Conservation (phyloP, 1,140 invertebrate genomes). For the Nixonia krombeini region DNA sequence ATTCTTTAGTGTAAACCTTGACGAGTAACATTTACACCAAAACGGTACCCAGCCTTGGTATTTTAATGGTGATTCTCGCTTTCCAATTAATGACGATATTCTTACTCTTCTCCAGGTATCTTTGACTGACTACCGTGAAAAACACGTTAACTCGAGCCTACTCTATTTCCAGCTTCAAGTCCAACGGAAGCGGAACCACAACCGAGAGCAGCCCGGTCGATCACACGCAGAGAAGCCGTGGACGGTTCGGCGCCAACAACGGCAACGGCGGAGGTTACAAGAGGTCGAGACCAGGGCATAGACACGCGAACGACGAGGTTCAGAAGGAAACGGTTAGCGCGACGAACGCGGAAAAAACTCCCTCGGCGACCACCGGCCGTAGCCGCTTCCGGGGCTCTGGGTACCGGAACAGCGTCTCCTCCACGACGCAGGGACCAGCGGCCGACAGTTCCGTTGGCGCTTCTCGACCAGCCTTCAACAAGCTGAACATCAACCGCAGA, state of each 20-base stretch:
- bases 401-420: slow-evolving; percentile 24
- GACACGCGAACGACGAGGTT: slow-evolving; percentile 50
- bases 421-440: slow-evolving; percentile 53
- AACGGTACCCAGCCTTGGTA: too few relatives aligned
- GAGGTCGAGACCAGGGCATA: slow-evolving; percentile 57
- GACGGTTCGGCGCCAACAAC: slow-evolving; percentile 52
- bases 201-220: slow-evolving; percentile 53
- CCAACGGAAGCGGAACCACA: slow-evolving; percentile 41
- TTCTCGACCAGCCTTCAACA: slow-evolving; percentile 60
- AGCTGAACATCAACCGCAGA: slow-evolving; percentile 60
- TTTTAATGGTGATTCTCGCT: too few relatives aligned
- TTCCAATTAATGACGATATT: too few relatives aligned
- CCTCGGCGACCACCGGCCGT: slow-evolving; percentile 33
- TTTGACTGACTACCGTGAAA: too few relatives aligned
- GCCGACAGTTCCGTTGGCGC: slow-evolving; percentile 42
- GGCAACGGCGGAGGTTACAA: slow-evolving; percentile 52
- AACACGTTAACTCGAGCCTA: too few relatives aligned
- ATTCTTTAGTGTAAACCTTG: too few relatives aligned
- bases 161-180: slow-evolving; percentile 56
- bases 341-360: slow-evolving; percentile 52
- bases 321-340: slow-evolving; percentile 56
- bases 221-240: slow-evolving; percentile 49
- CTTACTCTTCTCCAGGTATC: too few relatives aligned
- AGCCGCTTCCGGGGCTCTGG: slow-evolving; percentile 56
- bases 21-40: too few relatives aligned